Percentiles rank a stretch among this genome's conserved stretches.
These are phyloP conservation scores for Balanococcus diminutus DNA, from an alignment of 2,888 invertebrate genomes.

Conservation along the genomic window DNA sequence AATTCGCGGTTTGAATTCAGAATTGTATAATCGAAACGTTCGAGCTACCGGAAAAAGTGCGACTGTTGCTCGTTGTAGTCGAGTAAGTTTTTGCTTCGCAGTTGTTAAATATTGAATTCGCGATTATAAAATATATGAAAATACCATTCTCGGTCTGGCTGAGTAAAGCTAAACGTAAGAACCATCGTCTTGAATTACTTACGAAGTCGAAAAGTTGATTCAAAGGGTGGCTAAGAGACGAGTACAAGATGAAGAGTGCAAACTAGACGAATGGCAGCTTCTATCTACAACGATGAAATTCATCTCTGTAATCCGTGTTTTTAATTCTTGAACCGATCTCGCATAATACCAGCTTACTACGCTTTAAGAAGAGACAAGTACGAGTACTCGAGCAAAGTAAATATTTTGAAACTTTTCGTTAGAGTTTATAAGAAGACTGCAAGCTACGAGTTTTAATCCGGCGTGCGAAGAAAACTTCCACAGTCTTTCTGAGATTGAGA, in stretches of 20 bases:
- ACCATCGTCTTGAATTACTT: not conserved
- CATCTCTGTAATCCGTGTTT: not conserved
- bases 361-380: not conserved
- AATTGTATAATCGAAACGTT: not conserved
- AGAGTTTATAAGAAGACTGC: not conserved
- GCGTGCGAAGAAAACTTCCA: not conserved
- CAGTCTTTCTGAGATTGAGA: too few species aligned
- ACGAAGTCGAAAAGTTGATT: not conserved
- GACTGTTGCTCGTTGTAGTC: not conserved
- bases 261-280: not conserved
- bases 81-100: not conserved
- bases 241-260: not conserved
- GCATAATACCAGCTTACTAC: not conserved
- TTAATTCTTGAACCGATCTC: constrained; percentile 5
- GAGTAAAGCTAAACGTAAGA: not conserved
- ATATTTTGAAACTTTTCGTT: not conserved
- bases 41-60: not conserved
- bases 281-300: not conserved
- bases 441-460: not conserved
- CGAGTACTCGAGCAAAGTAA: not conserved
- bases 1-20: not conserved
- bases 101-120: not conserved
- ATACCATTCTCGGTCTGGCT: not conserved
- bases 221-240: not conserved
- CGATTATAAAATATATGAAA: not conserved